These are phyloP conservation scores for Chirona hameri DNA, from an alignment of 2,888 invertebrate species.

Conservation along the genomic window DNA sequence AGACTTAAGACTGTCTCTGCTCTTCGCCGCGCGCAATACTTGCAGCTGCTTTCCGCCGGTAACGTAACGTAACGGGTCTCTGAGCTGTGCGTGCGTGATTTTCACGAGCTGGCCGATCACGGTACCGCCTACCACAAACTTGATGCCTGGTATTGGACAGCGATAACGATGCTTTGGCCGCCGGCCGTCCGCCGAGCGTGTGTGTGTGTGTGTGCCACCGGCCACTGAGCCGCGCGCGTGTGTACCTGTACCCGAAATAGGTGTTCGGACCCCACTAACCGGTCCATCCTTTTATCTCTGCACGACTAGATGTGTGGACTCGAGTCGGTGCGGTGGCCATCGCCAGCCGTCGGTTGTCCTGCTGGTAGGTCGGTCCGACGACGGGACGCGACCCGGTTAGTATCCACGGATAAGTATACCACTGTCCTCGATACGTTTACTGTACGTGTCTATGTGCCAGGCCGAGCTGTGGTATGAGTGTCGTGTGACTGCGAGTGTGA, in stretches of 20 bases:
- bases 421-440: neutral
- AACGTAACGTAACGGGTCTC: no score
- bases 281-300: neutral
- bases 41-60: no score
- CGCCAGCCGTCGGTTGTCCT: neutral
- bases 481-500: neutral
- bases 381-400: neutral
- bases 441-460: neutral
- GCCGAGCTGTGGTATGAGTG: neutral
- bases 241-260: neutral
- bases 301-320: slow-evolving; percentile 23
- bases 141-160: no score
- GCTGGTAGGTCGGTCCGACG: slow-evolving; percentile 1
- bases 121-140: no score
- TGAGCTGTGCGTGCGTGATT: no score
- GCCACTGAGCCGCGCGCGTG: neutral
- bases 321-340: neutral
- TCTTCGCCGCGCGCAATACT: no score
- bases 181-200: neutral
- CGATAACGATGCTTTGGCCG: no score
- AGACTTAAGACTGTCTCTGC: no score
- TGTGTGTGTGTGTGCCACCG: neutral
- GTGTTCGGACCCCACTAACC: neutral
- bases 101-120: no score
- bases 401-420: slow-evolving; percentile 27